Evolutionary conservation across 2,797 vertebrate genomes (phyloP).

Genomic region (Amphiprion clarkii): DNA sequence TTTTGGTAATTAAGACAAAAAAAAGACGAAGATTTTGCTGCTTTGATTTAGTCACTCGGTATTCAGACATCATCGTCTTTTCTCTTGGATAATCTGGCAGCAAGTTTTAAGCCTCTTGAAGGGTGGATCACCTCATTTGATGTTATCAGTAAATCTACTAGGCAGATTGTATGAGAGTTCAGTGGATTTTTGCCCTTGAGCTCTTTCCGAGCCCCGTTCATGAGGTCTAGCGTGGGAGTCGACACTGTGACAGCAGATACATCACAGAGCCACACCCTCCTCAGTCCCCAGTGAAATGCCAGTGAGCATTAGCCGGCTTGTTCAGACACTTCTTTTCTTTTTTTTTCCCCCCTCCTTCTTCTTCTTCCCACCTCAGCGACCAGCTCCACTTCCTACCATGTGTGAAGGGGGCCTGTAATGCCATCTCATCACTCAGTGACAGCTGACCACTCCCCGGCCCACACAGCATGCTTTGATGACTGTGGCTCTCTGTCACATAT

Average conservation of each 20-base stretch:
- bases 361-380: conserved; percentile 60
- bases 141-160: conserved; percentile 76
- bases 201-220: conserved; percentile 43
- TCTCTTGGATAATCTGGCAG: conserved; percentile 62
- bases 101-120: conserved; percentile 68
- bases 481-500: conserved; percentile 51
- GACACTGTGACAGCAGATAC: conserved; percentile 64
- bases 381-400: conserved; percentile 49
- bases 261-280: conserved; percentile 66
- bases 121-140: conserved; percentile 63
- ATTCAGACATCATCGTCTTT: conserved; percentile 24
- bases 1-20: no score
- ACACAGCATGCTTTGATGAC: conserved; percentile 56
- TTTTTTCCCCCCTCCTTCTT: neutral
- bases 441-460: conserved; percentile 71
- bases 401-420: conserved; percentile 63
- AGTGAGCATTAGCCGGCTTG: conserved; percentile 60
- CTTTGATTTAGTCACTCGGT: conserved; percentile 5
- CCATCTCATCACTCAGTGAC: conserved; percentile 75
- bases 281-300: conserved; percentile 59
- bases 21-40: neutral
- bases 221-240: conserved; percentile 62
- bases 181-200: conserved; percentile 67
- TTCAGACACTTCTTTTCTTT: conserved; percentile 45
- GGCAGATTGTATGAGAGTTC: conserved; percentile 68